Evolutionary conservation across 1,140 invertebrate genomes (phyloP).

Genomic region (Brachionus koreanus): DNA sequence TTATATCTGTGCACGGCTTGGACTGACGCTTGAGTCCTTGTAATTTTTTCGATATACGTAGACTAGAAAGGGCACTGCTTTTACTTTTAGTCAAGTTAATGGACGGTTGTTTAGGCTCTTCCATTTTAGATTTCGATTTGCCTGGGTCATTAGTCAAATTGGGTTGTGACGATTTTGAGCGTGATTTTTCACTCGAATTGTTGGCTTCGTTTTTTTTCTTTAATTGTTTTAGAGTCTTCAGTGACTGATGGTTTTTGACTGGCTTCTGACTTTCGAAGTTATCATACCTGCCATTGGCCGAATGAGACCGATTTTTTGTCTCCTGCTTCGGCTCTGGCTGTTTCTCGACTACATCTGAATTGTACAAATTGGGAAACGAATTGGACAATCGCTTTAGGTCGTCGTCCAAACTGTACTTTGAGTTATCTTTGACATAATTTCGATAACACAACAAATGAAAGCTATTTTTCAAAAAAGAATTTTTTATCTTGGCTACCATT

Average conservation of each 20-base stretch:
- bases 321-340: not conserved
- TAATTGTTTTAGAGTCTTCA: conserved; percentile 14
- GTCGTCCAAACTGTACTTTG: not conserved
- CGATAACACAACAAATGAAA: conserved; percentile 26
- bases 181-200: not conserved
- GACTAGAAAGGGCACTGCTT: not conserved
- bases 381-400: not conserved
- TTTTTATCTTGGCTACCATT: conserved; percentile 30
- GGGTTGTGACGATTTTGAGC: conserved; percentile 19
- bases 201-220: not conserved
- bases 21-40: not conserved
- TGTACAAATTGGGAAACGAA: conserved; percentile 25
- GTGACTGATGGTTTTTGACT: not conserved
- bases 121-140: not conserved
- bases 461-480: conserved; percentile 33
- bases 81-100: not conserved
- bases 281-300: not conserved
- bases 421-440: conserved; percentile 9
- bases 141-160: not conserved
- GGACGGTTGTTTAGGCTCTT: not conserved
- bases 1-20: not conserved
- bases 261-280: not conserved
- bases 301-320: not conserved
- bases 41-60: not conserved
- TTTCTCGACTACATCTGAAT: not conserved